Evolutionary conservation across 2,113 vertebrate species (phyloP).

Genomic region (Mesembrinibis cayennensis): DNA sequence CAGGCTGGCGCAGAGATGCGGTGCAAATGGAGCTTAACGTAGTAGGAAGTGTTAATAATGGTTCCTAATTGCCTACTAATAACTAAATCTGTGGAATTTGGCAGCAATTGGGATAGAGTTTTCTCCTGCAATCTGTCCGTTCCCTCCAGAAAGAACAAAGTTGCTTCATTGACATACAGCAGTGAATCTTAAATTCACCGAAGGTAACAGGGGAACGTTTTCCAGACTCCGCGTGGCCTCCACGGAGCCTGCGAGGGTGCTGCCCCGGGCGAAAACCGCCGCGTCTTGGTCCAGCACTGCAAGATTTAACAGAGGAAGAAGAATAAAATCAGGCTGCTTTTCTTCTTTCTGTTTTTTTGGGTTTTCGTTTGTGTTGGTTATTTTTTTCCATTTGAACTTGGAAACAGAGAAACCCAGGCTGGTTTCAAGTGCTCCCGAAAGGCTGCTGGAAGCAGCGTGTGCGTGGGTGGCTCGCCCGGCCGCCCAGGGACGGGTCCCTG

Average conservation of each 20-base stretch:
- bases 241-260: not conserved
- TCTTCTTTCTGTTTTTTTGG: not conserved
- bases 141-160: slow-evolving; percentile 32
- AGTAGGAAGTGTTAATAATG: slow-evolving; percentile 52
- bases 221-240: not conserved
- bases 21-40: not conserved
- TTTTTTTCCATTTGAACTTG: not conserved
- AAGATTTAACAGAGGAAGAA: not conserved
- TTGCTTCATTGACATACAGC: not conserved
- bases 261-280: not conserved
- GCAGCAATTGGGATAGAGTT: not conserved
- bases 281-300: not conserved
- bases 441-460: not conserved
- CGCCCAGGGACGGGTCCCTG: not conserved
- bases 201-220: not conserved
- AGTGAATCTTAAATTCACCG: not conserved
- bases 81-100: slow-evolving; percentile 55
- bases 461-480: not conserved
- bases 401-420: not conserved
- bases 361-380: no score
- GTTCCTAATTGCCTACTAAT: slow-evolving; percentile 61
- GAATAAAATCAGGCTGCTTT: not conserved
- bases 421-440: accelerated
- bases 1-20: not conserved
- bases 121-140: slow-evolving; percentile 34